phyloP scores from a whole-genome alignment of 2,888 invertebrate species.

The Anaspis maculata region DNA sequence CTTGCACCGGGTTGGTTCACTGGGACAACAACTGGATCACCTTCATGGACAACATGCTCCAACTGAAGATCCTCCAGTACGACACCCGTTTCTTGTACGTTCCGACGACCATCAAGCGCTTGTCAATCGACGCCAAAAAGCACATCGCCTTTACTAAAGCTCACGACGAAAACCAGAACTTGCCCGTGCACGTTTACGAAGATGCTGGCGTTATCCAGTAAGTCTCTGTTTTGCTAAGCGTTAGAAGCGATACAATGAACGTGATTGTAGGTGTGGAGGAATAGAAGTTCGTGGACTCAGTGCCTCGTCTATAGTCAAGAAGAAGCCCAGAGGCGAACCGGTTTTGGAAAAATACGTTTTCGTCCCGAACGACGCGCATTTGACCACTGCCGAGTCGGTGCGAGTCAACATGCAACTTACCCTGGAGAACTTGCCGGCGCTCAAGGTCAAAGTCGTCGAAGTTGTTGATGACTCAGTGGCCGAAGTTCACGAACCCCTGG shows the following conservation, averaged over 20 bases:
- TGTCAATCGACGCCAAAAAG: slow-evolving; percentile 56
- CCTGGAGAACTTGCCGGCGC: slow-evolving; percentile 57
- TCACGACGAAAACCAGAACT: not conserved
- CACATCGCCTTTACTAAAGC: slow-evolving; percentile 27
- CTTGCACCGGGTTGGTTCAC: not conserved
- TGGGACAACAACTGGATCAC: slow-evolving; percentile 84
- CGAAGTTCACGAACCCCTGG: slow-evolving; percentile 19
- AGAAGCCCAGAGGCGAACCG: slow-evolving; percentile 58
- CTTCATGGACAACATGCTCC: slow-evolving; percentile 84
- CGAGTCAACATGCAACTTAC: slow-evolving; percentile 58
- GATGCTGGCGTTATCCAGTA: slow-evolving; percentile 3
- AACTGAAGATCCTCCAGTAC: slow-evolving; percentile 62
- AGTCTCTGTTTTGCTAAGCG: too few relatives aligned
- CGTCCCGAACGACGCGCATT: slow-evolving; percentile 46
- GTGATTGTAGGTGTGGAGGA: slow-evolving; percentile 64
- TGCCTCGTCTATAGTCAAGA: slow-evolving; percentile 62
- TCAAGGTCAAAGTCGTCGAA: slow-evolving; percentile 55
- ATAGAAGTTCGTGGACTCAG: slow-evolving; percentile 68
- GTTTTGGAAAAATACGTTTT: slow-evolving; percentile 68
- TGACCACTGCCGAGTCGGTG: slow-evolving; percentile 34
- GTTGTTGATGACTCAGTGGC: slow-evolving; percentile 21
- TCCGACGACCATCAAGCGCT: slow-evolving; percentile 64
- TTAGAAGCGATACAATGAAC: too few relatives aligned
- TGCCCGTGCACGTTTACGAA: slow-evolving; percentile 6
- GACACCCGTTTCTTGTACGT: slow-evolving; percentile 62